A percentile compares a stretch with the other conserved stretches of the same genome.
Evolutionary conservation across 2,888 invertebrate genomes (phyloP).

Genomic region (Nemotelus nigrinus): DNA sequence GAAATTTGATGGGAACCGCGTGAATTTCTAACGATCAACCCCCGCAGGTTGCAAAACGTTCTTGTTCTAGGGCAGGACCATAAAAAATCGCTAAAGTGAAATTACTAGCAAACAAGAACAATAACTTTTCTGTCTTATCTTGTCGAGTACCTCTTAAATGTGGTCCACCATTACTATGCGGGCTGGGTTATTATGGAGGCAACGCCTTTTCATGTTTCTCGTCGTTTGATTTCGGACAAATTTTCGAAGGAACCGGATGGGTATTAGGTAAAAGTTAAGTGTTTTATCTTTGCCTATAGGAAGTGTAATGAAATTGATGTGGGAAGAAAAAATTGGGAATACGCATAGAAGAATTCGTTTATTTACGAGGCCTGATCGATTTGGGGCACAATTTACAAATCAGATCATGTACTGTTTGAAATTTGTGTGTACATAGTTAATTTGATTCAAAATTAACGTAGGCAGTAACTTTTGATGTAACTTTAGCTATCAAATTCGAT

Average conservation of each 20-base stretch:
- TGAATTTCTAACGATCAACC: neutral
- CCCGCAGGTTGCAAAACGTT: no score
- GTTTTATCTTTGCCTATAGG: neutral
- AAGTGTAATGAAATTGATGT: neutral
- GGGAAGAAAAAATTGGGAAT: neutral
- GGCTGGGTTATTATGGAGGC: neutral
- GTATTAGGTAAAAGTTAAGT: constrained; percentile 24
- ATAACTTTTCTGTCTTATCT: constrained; percentile 44
- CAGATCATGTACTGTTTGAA: no score
- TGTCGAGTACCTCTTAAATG: constrained; percentile 38
- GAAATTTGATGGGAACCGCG: constrained; percentile 11
- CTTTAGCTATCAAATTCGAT: no score
- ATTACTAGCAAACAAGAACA: constrained; percentile 45
- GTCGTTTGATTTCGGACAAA: neutral
- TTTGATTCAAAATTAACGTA: no score
- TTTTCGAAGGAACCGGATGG: neutral
- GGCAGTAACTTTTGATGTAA: no score
- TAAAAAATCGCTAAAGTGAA: constrained; percentile 45
- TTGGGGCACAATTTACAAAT: no score
- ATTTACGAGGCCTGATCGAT: no score
- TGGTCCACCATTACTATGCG: constrained; percentile 24
- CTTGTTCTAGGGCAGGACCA: constrained; percentile 8
- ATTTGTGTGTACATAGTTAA: no score
- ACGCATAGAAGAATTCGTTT: no score
- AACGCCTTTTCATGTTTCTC: neutral